Percentiles rank a stretch among this genome's conserved stretches.
Conservation (phyloP, 2,888 invertebrate genomes). For the Frankliniella fusca region DNA sequence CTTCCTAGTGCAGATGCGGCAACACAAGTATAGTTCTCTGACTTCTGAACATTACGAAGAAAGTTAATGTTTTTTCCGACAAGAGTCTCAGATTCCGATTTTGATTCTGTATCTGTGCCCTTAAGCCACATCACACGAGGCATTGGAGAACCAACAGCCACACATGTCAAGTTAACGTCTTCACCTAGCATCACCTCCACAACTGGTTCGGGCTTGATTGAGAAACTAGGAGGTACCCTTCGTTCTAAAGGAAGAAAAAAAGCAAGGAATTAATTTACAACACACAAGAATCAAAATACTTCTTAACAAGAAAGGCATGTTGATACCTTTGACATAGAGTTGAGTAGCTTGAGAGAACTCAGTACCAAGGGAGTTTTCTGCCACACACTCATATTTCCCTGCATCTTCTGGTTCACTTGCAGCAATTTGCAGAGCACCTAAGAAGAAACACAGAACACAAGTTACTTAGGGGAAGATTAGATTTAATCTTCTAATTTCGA, state of each 20-base stretch:
- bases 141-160: slow-evolving; percentile 97
- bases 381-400: slow-evolving; percentile 94
- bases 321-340: slow-evolving; percentile 85
- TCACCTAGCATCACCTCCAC: slow-evolving; percentile 90
- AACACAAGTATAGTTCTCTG: slow-evolving; percentile 95
- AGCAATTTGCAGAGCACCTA: slow-evolving; percentile 84
- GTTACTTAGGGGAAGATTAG: background rate
- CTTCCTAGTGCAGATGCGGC: slow-evolving; percentile 91
- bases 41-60: slow-evolving; percentile 80
- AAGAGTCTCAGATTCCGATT: slow-evolving; percentile 82
- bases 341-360: slow-evolving; percentile 86
- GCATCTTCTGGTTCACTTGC: slow-evolving; percentile 87
- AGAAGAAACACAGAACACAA: slow-evolving; percentile 42
- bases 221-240: slow-evolving; percentile 91
- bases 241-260: slow-evolving; percentile 62
- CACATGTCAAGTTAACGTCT: slow-evolving; percentile 89
- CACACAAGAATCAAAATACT: background rate
- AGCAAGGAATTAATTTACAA: background rate
- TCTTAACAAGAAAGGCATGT: background rate
- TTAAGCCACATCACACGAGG: slow-evolving; percentile 93
- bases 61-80: slow-evolving; percentile 82
- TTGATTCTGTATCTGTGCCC: slow-evolving; percentile 74
- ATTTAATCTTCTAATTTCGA: background rate
- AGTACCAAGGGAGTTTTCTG: slow-evolving; percentile 87
- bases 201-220: slow-evolving; percentile 78